Evolutionary conservation across 2,888 invertebrate species (phyloP).

Genomic region (Arenicola marina): DNA sequence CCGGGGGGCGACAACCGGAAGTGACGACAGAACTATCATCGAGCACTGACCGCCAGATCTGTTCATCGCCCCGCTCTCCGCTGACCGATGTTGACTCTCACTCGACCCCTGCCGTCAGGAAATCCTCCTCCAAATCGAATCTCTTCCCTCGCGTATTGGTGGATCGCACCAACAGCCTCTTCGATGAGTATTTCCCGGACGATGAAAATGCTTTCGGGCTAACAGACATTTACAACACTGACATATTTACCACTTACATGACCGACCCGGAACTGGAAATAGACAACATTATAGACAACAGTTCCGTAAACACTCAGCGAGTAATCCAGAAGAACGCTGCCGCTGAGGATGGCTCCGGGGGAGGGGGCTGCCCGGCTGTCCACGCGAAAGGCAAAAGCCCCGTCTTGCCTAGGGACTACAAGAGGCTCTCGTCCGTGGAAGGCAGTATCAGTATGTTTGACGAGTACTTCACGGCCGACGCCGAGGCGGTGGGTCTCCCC

Average conservation of each 20-base stretch:
- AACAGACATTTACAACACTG: no score
- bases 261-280: background rate
- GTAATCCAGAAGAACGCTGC: background rate
- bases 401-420: background rate
- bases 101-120: no score
- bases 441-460: conserved; percentile 41
- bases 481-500: background rate
- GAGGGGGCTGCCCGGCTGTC: background rate
- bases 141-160: no score
- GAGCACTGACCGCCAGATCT: no score
- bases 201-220: background rate
- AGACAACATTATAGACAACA: no score
- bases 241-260: background rate
- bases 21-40: no score
- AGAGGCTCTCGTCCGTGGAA: conserved; percentile 35
- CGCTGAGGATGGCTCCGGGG: background rate
- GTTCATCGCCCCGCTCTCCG: no score
- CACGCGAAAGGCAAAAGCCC: background rate
- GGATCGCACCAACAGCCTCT: conserved; percentile 19
- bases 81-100: no score
- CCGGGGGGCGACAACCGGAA: no score
- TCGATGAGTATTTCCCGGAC: conserved; percentile 29
- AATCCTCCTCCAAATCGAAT: no score
- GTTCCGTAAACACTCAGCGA: no score
- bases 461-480: conserved; percentile 17